phyloP scores from a whole-genome alignment of 2,888 invertebrate genomes.

The Mycalesis mineus region DNA sequence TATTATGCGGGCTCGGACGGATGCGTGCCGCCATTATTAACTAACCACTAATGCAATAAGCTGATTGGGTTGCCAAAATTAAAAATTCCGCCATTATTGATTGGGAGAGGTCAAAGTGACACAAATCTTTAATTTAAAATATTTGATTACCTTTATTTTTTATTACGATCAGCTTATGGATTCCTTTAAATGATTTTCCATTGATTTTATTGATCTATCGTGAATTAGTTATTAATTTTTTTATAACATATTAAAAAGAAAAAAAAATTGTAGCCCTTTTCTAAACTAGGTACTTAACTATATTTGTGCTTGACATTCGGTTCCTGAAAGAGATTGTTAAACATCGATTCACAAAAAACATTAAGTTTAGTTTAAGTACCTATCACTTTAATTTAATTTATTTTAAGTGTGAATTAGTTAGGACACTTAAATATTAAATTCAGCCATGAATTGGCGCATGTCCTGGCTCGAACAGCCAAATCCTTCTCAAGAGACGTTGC shows the following conservation, averaged over 20 bases:
- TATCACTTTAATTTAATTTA: not conserved
- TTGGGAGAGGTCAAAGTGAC: not conserved
- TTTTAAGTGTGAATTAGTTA: not conserved
- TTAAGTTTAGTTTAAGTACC: too few relatives aligned
- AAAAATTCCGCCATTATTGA: constrained; percentile 23
- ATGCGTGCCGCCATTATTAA: constrained; percentile 32
- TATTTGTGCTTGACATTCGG: too few relatives aligned
- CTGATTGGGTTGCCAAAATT: constrained; percentile 32
- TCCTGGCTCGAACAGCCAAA: constrained; percentile 15
- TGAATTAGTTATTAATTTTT: too few relatives aligned
- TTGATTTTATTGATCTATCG: too few relatives aligned
- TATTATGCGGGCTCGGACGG: constrained; percentile 60
- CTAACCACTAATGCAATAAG: constrained; percentile 29
- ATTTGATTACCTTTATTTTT: too few relatives aligned
- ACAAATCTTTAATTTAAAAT: not conserved
- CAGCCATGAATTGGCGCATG: constrained; percentile 11
- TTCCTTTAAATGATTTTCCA: too few relatives aligned
- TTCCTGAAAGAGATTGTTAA: too few relatives aligned
- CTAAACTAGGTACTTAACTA: too few relatives aligned
- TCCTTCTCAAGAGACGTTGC: constrained; percentile 32
- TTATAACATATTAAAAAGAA: too few relatives aligned
- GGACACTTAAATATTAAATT: constrained; percentile 14
- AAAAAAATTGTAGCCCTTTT: too few relatives aligned
- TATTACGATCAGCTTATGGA: too few relatives aligned
- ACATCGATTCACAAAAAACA: too few relatives aligned